Evolutionary conservation across 2,888 invertebrate genomes (phyloP).

Genomic region (Nymphalis c-album): DNA sequence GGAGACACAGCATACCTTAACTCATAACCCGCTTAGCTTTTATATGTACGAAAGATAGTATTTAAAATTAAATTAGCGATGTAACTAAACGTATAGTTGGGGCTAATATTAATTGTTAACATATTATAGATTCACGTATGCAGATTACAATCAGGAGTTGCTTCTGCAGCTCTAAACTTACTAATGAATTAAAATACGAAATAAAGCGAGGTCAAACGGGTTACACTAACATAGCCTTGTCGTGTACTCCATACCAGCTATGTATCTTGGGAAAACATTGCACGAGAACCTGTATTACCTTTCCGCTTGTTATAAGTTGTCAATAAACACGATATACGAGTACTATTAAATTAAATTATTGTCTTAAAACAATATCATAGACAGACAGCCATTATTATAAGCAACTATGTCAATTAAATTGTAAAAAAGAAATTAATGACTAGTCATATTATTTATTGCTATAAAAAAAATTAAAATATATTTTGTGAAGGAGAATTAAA

Average conservation of each 20-base stretch:
- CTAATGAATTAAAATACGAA: conserved; percentile 41
- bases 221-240: conserved; percentile 39
- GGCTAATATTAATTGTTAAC: conserved; percentile 10
- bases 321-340: conserved; percentile 26
- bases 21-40: no score
- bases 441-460: no score
- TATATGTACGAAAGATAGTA: no score
- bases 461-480: no score
- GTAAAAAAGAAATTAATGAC: no score
- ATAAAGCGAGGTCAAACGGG: conserved; percentile 39
- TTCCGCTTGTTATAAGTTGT: conserved; percentile 36
- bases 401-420: no score
- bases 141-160: conserved; percentile 33
- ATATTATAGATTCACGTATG: conserved; percentile 21
- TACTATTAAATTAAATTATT: conserved; percentile 13
- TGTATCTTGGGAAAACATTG: conserved; percentile 40
- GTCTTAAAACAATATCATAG: neutral
- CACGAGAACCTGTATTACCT: conserved; percentile 36
- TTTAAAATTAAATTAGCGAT: no score
- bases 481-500: no score
- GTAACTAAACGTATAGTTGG: no score
- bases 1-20: no score
- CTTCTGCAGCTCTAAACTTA: conserved; percentile 29
- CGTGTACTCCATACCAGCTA: conserved; percentile 37
- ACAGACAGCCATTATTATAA: no score